Evolutionary conservation across 2,888 invertebrate genomes (phyloP).

Genomic region (Zhengitettix transpicula): DNA sequence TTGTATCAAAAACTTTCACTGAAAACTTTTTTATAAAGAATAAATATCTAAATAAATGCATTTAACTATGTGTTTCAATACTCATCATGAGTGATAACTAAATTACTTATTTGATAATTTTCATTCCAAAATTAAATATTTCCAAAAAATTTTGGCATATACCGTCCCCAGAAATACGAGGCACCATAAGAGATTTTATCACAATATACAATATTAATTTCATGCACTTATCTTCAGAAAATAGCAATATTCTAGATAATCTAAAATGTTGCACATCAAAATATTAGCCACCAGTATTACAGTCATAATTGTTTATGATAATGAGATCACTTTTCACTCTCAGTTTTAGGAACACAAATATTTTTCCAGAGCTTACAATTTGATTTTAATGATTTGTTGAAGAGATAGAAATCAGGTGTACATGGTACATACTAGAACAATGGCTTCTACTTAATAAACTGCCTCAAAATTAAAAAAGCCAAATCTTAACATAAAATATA

Average conservation of each 20-base stretch:
- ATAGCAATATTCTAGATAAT: background rate
- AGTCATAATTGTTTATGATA: background rate
- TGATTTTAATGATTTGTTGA: background rate
- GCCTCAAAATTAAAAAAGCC: background rate
- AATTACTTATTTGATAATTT: too few relatives aligned
- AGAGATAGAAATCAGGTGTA: constrained; percentile 4
- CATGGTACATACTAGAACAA: constrained; percentile 9
- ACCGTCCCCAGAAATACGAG: too few relatives aligned
- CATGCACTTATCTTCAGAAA: too few relatives aligned
- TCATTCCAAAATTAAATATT: too few relatives aligned
- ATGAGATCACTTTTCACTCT: constrained; percentile 5
- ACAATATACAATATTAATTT: too few relatives aligned
- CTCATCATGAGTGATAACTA: background rate
- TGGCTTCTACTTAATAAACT: constrained; percentile 1
- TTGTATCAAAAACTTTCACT: background rate
- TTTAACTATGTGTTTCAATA: background rate
- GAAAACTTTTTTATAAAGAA: background rate
- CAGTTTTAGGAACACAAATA: constrained; percentile 4
- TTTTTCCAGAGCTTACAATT: background rate
- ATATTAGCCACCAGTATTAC: background rate
- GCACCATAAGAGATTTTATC: too few relatives aligned
- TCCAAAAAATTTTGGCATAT: too few relatives aligned
- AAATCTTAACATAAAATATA: background rate
- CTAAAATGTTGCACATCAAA: too few relatives aligned
- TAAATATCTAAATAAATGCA: background rate